Base-by-base conservation (phyloP, 2,797 vertebrate species). In the Platalea minor region DNA sequence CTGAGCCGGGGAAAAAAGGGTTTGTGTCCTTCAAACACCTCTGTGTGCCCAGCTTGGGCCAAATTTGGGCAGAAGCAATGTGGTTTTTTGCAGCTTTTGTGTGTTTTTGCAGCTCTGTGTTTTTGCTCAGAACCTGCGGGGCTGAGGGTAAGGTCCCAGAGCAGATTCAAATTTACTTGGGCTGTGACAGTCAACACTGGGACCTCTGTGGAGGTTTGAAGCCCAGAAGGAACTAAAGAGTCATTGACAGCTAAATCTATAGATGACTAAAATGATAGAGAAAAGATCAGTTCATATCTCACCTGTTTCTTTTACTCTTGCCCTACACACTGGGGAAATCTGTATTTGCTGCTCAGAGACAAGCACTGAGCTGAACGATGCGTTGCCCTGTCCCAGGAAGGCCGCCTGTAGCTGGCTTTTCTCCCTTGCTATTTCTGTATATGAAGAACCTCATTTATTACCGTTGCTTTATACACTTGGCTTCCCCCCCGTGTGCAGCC, bases 311-410 rank as follows among this genome's bases (percentile, higher is more conserved):
- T 80, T 65, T 31, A 3, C 23, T 75, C 24, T 43, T 76, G 57
- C 50, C 25, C 29, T 75, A 0, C 23, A 8, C 8, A 2, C 13
- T 33, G n/a, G 4, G 18, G 46, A 61, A 82, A 85, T 46, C 18
- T 14, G 0, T 39, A 15, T 54, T 51, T 84, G 43, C 33, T 63
- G 24, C 54, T 72, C 65, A 69, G 77, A 48, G 56, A 48, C 3
- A 3, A 41, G 5, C 31, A 0, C 33, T 45, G 64, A 51, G 24
- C 53, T 61, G 63, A 53, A 17, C 1, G 3, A 10, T 0, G 10
- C 3, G 6, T 31, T 81, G 19, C 31, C 50, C 61, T 59, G n/a
- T 35, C 43, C 37, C 64, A 39, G 56, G 28, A 76, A 37, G 17
- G 43, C 4, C 4, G 7, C 4, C 43, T 50, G 46, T 2, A 35